Conservation (phyloP, 1,140 invertebrate species). For the Popillia japonica region DNA sequence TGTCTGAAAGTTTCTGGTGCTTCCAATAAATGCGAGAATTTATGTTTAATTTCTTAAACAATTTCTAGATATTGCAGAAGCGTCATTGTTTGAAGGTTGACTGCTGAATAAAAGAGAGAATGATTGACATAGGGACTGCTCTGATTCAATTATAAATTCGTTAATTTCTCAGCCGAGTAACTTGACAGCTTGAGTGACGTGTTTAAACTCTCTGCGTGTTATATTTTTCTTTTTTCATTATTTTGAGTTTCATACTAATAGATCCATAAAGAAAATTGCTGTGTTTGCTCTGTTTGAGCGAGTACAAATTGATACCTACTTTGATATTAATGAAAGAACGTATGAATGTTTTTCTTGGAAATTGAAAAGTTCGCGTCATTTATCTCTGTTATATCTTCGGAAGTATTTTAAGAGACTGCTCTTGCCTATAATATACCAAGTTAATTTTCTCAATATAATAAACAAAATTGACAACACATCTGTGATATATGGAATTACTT, state of each 20-base stretch:
- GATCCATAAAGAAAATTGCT: not conserved
- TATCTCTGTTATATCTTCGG: not conserved
- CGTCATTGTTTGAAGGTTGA: not conserved
- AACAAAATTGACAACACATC: too few species aligned
- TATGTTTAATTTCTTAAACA: conserved; percentile 27
- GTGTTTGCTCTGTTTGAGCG: not conserved
- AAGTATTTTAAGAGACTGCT: not conserved
- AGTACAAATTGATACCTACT: not conserved
- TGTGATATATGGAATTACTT: too few species aligned
- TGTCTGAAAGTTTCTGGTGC: not conserved
- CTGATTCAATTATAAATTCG: not conserved
- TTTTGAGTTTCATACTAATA: not conserved
- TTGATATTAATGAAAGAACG: not conserved
- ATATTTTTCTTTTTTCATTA: conserved; percentile 23
- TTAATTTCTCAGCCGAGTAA: conserved; percentile 1
- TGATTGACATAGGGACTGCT: not conserved
- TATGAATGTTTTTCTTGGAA: not conserved
- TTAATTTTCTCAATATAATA: too few species aligned
- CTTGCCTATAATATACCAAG: too few species aligned
- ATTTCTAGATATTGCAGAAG: not conserved
- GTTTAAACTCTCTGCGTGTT: not conserved
- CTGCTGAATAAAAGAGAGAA: not conserved
- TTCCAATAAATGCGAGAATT: conserved; percentile 8
- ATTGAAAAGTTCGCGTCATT: not conserved
- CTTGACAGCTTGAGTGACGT: conserved; percentile 21